Evolutionary conservation across 2,113 vertebrate genomes (phyloP), one percentile per base, ranked within the genome.

Genomic region (Oostethus manadensis): DNA sequence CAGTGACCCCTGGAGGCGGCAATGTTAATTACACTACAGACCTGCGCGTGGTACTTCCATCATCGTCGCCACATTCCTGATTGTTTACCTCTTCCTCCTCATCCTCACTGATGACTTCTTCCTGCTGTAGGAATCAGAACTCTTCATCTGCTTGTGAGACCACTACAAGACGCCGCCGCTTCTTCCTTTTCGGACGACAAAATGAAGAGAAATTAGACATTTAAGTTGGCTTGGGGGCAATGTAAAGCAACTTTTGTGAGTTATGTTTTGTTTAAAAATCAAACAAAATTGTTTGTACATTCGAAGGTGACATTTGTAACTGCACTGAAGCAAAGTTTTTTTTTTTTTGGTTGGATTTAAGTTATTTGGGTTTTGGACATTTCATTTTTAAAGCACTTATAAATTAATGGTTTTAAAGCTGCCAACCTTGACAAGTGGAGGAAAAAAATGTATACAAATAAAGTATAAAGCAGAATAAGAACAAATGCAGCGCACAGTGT

Each of bases 121-220:
- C 0, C 53, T 50, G 1, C 40, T 74, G 2, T 62, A 84, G 80
- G 76, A 83, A 49, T 56, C 83, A 38, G 84, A 88, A 73, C 84
- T 87, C 40, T 87, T 64, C 66, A 87, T 89, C 78, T 86, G 87
- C 51, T 29, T 86, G 21, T 85, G 74, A 82, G 46, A 22, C 21
- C 14, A 11, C 8, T 3, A 42, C 51, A 63, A 13, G 61, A 60
- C 3, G 54, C 42, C 56, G 13, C 38, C 0, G 45, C 59, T 23
- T 44, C 18, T 7, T 56, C 10, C 10, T 49, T 23, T 23, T 38
- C 9, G 13, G 14, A 21, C 38, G 15, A 43, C 6, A 40, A 35
- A 54, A 14, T 21, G 35, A 14, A 56, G 11, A 22, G 18, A 23
- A 50, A 6, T 20, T 23, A 47, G 18, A 47, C 17, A 50, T 8